These are phyloP conservation scores for Cacoxenus indagator DNA, from an alignment of 2,888 invertebrate genomes.

Conservation along the genomic window DNA sequence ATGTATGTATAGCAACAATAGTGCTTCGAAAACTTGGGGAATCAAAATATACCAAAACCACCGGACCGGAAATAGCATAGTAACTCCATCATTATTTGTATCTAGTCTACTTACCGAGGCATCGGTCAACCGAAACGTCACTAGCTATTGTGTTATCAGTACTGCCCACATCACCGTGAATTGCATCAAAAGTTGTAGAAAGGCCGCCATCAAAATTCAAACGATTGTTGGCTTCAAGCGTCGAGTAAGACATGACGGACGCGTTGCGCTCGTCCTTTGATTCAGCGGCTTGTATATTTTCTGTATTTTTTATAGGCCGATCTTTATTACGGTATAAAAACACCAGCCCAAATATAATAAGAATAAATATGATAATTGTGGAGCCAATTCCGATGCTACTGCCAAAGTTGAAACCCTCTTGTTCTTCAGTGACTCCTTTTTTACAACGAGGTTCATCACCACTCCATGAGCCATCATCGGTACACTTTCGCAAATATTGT, in stretches of 20 bases:
- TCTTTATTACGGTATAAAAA: constrained; percentile 87
- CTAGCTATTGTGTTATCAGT: constrained; percentile 54
- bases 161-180: constrained; percentile 54
- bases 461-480: constrained; percentile 88
- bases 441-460: constrained; percentile 89
- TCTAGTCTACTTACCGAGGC: neutral
- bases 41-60: neutral
- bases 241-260: constrained; percentile 90
- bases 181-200: constrained; percentile 70
- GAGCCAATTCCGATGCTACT: constrained; percentile 88
- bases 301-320: constrained; percentile 88
- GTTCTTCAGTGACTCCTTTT: constrained; percentile 78
- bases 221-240: constrained; percentile 77
- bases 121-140: constrained; percentile 19
- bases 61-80: too few relatives aligned
- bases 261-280: constrained; percentile 89
- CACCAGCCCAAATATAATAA: constrained; percentile 83
- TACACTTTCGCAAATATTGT: constrained; percentile 85
- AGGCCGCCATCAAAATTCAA: constrained; percentile 64
- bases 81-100: too few relatives aligned
- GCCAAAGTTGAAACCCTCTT: constrained; percentile 80
- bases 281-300: constrained; percentile 88
- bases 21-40: too few relatives aligned
- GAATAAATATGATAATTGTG: constrained; percentile 83
- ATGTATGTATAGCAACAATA: too few relatives aligned